Evolutionary conservation across 2,113 vertebrate species (phyloP).

Genomic region (Cyanistes caeruleus): DNA sequence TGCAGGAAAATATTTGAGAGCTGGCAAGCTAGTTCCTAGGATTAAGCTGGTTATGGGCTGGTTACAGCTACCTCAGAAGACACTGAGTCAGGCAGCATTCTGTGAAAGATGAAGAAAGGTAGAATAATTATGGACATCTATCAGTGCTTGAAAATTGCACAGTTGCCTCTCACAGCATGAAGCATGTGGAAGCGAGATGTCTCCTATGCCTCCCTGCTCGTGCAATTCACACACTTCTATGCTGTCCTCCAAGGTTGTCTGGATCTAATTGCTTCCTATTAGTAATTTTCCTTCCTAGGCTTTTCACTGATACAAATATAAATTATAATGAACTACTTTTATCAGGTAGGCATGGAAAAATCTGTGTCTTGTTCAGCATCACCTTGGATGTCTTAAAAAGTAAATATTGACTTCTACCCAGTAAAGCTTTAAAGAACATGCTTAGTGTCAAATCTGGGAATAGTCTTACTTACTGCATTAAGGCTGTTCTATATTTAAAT

Average conservation of each 20-base stretch:
- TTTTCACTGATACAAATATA: neutral
- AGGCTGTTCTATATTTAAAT: conserved; percentile 61
- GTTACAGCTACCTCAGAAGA: neutral
- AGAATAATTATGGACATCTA: neutral
- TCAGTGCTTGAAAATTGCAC: neutral
- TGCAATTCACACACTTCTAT: neutral
- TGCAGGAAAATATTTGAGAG: neutral
- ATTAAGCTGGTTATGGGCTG: neutral
- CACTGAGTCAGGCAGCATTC: neutral
- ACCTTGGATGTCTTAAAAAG: conserved; percentile 27
- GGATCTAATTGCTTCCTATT: neutral
- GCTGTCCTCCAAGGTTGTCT: neutral
- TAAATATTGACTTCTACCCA: neutral
- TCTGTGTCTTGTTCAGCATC: neutral
- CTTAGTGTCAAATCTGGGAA: conserved; percentile 59
- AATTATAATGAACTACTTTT: neutral
- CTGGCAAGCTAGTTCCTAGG: neutral
- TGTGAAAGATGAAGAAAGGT: neutral
- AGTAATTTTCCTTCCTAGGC: neutral
- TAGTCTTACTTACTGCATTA: conserved; percentile 54
- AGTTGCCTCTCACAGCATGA: neutral
- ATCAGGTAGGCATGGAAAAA: neutral
- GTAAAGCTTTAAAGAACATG: conserved; percentile 49
- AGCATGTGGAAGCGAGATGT: neutral
- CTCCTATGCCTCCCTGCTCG: neutral